A percentile compares a stretch with the other conserved stretches of the same genome.
Evolutionary conservation across 2,113 vertebrate species (phyloP).

Genomic region (Grus americana): DNA sequence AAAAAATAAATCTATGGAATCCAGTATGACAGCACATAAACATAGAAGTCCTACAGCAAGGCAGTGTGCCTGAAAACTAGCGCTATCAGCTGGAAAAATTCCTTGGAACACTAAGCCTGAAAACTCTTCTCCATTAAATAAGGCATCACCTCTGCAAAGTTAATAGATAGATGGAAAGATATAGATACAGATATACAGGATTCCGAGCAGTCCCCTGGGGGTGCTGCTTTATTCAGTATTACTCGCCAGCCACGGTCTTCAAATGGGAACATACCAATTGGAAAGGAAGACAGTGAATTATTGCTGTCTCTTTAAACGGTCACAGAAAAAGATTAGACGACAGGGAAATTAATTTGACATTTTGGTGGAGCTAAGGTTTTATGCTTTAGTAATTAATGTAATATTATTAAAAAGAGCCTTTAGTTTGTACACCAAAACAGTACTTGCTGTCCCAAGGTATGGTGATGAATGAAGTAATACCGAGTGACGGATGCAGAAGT

Average conservation of each 20-base stretch:
- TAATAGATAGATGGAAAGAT: neutral
- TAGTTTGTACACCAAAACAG: neutral
- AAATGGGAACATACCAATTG: neutral
- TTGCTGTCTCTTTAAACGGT: neutral
- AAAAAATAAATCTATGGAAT: neutral
- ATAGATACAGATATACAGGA: too few species aligned
- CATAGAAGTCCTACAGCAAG: neutral
- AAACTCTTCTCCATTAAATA: neutral
- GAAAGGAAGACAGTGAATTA: neutral
- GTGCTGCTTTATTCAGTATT: neutral
- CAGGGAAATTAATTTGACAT: neutral
- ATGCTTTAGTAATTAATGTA: neutral
- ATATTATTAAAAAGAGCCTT: neutral
- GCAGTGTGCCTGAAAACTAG: neutral
- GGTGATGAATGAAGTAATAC: neutral
- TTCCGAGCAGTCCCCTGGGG: neutral
- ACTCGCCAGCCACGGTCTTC: neutral
- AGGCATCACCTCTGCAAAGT: neutral
- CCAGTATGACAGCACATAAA: neutral
- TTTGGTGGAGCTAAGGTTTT: neutral
- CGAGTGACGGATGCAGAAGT: neutral
- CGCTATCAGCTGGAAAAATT: slow-evolving; percentile 13
- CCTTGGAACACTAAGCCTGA: neutral
- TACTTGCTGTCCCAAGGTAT: neutral
- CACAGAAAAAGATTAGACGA: neutral